A percentile compares a stretch with the other conserved stretches of the same genome.
phyloP scores from a whole-genome alignment of 2,797 vertebrate species.

The Fratercula arctica region DNA sequence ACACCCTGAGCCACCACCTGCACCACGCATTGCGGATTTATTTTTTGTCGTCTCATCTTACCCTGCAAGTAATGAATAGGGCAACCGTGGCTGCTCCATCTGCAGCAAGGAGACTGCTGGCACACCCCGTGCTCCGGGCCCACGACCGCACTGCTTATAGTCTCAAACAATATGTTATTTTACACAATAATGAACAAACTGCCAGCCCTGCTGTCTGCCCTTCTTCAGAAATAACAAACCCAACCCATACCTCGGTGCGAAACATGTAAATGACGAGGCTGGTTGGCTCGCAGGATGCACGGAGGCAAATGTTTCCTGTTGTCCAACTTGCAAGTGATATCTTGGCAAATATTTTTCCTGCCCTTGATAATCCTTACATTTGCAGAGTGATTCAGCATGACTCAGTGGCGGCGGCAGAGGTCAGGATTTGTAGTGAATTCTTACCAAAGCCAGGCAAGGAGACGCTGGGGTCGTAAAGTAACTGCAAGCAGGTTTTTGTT shows the following conservation, averaged over 20 bases:
- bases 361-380: slow-evolving; percentile 27
- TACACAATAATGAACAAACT: background rate
- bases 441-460: slow-evolving; percentile 21
- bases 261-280: background rate
- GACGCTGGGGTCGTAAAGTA: background rate
- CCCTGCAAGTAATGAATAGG: background rate
- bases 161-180: slow-evolving; percentile 20
- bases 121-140: background rate
- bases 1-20: slow-evolving; percentile 7
- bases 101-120: background rate
- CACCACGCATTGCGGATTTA: background rate
- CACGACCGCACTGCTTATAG: background rate
- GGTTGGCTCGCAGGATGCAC: rapidly evolving
- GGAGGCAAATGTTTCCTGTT: background rate
- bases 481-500: background rate
- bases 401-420: background rate
- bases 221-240: background rate
- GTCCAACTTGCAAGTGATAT: background rate
- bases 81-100: background rate
- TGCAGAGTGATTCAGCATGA: slow-evolving; percentile 55
- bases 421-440: slow-evolving; percentile 29
- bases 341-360: slow-evolving; percentile 25
- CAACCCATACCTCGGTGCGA: background rate
- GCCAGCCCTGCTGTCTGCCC: background rate
- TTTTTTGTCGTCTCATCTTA: background rate